Base-by-base conservation (phyloP, 30 jellyfish, hydroid and myxozoan species). In the Chironex yamaguchii region DNA sequence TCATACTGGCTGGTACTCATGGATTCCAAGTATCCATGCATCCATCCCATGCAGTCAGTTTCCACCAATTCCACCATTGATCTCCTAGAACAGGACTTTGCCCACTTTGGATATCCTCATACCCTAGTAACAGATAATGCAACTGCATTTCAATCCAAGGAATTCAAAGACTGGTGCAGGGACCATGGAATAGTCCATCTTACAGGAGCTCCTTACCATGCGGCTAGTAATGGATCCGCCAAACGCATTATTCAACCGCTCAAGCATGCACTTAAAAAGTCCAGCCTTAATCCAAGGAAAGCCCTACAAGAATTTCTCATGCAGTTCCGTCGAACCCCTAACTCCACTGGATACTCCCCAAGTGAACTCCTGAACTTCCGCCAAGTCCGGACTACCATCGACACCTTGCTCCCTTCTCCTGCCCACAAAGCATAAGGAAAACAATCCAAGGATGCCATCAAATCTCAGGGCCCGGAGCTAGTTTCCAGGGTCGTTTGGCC, bases 141-240 rank as follows among this genome's bases (percentile, higher is more conserved):
- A 3, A 25, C 90, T 22, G 28, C 68, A 27, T 78, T 78, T 20
- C 29, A 33, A 3, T 78, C 90, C 3, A 28, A 22, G 2, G 86
- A 78, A 78, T 78, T 78, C 24, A 9, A 62, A 27, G 51, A 52
- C 2, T 78, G 68, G 69, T 52, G 68, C 33, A 63, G 13, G 75
- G 78, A 50, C 1, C 52, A 52, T 29, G 84, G 84, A 25, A 76
- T 76, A 3, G 3, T 20, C 1, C 76, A 78, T 78, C 28, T 78
- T 3, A 78, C 89, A 25, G 68, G 85, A 52, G 85, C 90, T 4
- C 90, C 85, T 48, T 78, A 78, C 78, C 90, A 78, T 30, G 22
- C 90, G n/a, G n/a, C n/a, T n/a, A 29, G 87, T 49, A n/a, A n/a
- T n/a, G n/a, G n/a, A n/a, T n/a, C n/a, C n/a, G n/a, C n/a, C n/a